These are phyloP conservation scores for Indicator indicator DNA, from an alignment of 2,113 vertebrate species.

Conservation along the genomic window DNA sequence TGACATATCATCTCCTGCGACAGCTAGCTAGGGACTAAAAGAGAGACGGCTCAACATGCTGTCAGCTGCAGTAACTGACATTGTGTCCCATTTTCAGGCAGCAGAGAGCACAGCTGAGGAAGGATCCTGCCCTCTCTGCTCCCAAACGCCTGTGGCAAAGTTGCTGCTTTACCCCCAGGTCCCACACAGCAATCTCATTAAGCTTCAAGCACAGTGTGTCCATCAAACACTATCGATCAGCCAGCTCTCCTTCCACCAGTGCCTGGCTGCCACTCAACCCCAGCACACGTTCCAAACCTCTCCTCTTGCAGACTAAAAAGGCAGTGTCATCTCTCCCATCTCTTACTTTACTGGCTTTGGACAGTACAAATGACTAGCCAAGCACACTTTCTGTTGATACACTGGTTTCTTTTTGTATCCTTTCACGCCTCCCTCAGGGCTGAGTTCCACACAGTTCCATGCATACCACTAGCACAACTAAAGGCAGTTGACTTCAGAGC, in stretches of 20 bases:
- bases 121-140: neutral
- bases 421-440: neutral
- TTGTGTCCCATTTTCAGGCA: neutral
- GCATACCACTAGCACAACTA: neutral
- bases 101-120: neutral
- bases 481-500: neutral
- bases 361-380: no score
- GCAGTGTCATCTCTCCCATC: neutral
- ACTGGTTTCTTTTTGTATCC: neutral
- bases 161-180: neutral
- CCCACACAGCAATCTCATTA: neutral
- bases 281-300: neutral
- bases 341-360: neutral
- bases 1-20: neutral
- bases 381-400: neutral
- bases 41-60: neutral
- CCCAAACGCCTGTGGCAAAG: neutral
- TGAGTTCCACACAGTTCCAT: neutral
- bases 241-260: neutral
- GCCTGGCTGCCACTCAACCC: neutral
- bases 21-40: neutral
- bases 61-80: neutral
- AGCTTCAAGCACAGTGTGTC: slow-evolving; percentile 4
- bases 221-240: neutral
- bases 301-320: neutral